Evolutionary conservation across 2,797 vertebrate genomes (phyloP).

Genomic region (Borostomias antarcticus): DNA sequence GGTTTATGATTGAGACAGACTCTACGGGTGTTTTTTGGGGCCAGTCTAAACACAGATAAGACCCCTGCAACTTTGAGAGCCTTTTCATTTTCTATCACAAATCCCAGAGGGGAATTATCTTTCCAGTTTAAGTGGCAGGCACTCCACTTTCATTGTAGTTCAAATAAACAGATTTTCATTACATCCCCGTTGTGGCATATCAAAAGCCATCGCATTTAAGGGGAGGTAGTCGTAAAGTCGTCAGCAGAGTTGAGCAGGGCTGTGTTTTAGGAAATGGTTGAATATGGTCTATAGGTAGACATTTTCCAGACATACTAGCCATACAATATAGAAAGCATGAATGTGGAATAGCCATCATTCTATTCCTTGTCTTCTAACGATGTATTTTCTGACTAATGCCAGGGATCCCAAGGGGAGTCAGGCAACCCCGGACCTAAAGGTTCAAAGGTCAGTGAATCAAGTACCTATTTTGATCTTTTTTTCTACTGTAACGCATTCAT

Average conservation of each 20-base stretch:
- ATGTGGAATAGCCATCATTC: neutral
- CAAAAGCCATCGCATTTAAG: constrained; percentile 44
- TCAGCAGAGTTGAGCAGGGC: neutral
- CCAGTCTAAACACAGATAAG: constrained; percentile 62
- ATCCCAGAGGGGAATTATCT: constrained; percentile 39
- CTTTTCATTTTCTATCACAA: constrained; percentile 55
- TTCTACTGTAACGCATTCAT: neutral
- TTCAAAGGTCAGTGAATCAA: constrained; percentile 89
- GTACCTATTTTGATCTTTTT: neutral
- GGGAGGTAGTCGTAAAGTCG: neutral
- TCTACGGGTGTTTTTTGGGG: constrained; percentile 60
- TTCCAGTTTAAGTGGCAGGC: constrained; percentile 46
- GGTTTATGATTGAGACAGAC: constrained; percentile 66
- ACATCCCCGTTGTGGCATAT: constrained; percentile 36
- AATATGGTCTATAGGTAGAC: neutral
- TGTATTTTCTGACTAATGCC: constrained; percentile 43
- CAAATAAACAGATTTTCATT: constrained; percentile 67
- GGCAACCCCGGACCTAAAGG: constrained; percentile 90
- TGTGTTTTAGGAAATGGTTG: neutral
- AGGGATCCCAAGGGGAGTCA: constrained; percentile 92
- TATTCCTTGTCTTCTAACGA: neutral
- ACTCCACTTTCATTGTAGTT: constrained; percentile 27
- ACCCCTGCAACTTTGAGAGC: constrained; percentile 40
- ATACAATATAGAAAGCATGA: neutral
- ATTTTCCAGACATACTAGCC: neutral